A percentile compares a stretch with the other conserved stretches of the same genome.
Evolutionary conservation across 2,113 vertebrate species (phyloP).

Genomic region (Toxotes chatareus): DNA sequence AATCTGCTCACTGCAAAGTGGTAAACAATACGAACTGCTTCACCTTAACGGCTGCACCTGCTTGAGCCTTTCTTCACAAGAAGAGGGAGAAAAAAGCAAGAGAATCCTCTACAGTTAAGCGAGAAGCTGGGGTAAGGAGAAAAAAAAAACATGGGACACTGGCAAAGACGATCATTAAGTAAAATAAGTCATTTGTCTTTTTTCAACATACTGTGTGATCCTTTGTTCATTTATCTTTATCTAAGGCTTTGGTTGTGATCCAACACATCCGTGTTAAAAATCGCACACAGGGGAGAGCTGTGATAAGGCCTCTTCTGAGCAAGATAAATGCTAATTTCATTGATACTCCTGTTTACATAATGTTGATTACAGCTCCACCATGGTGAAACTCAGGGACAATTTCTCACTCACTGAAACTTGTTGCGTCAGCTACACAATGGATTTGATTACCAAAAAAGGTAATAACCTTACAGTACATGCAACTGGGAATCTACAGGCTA

Average conservation of each 20-base stretch:
- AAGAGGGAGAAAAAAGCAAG: neutral
- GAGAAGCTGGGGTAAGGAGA: neutral
- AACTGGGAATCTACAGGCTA: neutral
- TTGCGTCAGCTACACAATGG: neutral
- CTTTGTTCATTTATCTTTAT: slow-evolving; percentile 31
- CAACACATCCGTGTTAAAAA: slow-evolving; percentile 22
- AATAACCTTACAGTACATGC: neutral
- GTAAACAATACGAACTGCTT: neutral
- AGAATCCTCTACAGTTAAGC: slow-evolving; percentile 19
- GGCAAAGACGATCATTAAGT: neutral
- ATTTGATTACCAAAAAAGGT: slow-evolving; percentile 12
- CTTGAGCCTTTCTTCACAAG: no score
- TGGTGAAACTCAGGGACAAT: neutral
- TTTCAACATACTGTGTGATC: neutral
- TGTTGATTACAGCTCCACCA: slow-evolving; percentile 21
- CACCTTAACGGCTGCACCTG: neutral
- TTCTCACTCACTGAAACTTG: neutral
- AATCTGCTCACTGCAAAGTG: neutral
- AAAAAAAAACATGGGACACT: neutral
- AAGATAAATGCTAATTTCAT: slow-evolving; percentile 22
- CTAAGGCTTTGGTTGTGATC: neutral
- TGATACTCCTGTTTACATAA: slow-evolving; percentile 36
- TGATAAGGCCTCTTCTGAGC: slow-evolving; percentile 18
- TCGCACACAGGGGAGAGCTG: neutral
- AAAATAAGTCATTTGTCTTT: neutral